A percentile compares a stretch with the other conserved stretches of the same genome.
phyloP scores from a whole-genome alignment of 2,797 vertebrate species.

The Telmatherina bonti region DNA sequence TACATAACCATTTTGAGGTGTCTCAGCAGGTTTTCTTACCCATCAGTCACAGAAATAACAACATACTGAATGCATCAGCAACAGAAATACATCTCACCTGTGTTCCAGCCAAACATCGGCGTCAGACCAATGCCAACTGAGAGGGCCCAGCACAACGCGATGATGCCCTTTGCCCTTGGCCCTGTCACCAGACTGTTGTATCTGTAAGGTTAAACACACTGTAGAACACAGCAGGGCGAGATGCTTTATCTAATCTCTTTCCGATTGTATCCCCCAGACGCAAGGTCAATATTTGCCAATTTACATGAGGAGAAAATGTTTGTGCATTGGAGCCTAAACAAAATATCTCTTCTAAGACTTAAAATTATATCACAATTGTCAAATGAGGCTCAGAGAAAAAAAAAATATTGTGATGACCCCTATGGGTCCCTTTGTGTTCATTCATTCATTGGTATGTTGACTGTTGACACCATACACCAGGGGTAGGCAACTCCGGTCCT shows the following conservation, averaged over 20 bases:
- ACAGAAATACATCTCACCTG: slow-evolving; percentile 45
- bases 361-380: neutral
- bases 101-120: slow-evolving; percentile 96
- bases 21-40: too few species aligned
- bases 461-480: too few species aligned
- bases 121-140: slow-evolving; percentile 93
- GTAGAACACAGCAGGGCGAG: neutral
- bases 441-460: neutral
- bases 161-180: slow-evolving; percentile 90
- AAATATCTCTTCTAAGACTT: slow-evolving; percentile 17
- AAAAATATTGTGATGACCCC: slow-evolving; percentile 8
- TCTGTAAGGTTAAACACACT: slow-evolving; percentile 75
- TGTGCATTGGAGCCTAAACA: slow-evolving; percentile 18
- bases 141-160: slow-evolving; percentile 94
- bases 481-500: too few species aligned
- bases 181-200: slow-evolving; percentile 95
- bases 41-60: neutral
- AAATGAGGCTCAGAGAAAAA: neutral
- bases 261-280: slow-evolving; percentile 1
- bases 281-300: slow-evolving; percentile 37
- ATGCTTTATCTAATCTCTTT: slow-evolving; percentile 37
- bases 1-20: too few species aligned
- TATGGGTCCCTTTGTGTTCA: neutral
- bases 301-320: slow-evolving; percentile 18
- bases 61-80: neutral